Base-by-base conservation (phyloP, 2,888 invertebrate genomes). In the Pristionchus fissidentatus region DNA sequence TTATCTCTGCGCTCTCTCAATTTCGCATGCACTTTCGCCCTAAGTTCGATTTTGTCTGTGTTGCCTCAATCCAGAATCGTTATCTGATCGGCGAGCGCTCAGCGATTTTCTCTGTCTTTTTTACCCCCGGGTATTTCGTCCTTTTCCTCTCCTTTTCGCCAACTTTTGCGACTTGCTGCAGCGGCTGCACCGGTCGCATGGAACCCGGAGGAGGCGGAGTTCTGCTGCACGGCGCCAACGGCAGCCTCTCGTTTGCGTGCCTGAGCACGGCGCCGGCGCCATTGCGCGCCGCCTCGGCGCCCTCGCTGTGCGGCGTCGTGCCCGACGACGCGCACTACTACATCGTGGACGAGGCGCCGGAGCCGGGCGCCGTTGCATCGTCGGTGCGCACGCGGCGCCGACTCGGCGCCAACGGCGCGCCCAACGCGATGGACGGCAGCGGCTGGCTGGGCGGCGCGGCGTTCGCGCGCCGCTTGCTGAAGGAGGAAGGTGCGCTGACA, bases 161-260 rank as follows among this genome's bases (percentile, higher is more conserved):
- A 7, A n/a, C 15, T 57, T 57, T 57, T 57, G n/a, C n/a, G n/a
- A n/a, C n/a, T 35, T 35, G 62, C 62, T 35, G 62, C 62, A 35
- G 62, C 62, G 32, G 62, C 62, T 35, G 62, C 62, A 57, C 29
- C 5, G 5, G 55, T 55, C 7, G 22, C 8, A 62, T 62, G 62
- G 62, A 62, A 35, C 19, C 62, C 19, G 62, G 19, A 13, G 62
- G 62, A 35, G 35, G n/a, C 32, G 43, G 29, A 32, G 49, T 75
- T 19, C 38, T 75, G 49, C 75, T 75, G 43, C 75, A 75, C 22
- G 75, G 75, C 4, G 46, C 75, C 13, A 75, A 75, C 15, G 75
- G 75, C 15, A 49, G 46, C 7, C 46, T 49, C 29, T 46, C 75
- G 38, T 49, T 75, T 29, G 49, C 46, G 5, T 75, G 75, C 22